Evolutionary conservation across 1,140 invertebrate genomes (phyloP), one percentile per base, ranked within the genome.

Genomic region (Solenopsis fugax): DNA sequence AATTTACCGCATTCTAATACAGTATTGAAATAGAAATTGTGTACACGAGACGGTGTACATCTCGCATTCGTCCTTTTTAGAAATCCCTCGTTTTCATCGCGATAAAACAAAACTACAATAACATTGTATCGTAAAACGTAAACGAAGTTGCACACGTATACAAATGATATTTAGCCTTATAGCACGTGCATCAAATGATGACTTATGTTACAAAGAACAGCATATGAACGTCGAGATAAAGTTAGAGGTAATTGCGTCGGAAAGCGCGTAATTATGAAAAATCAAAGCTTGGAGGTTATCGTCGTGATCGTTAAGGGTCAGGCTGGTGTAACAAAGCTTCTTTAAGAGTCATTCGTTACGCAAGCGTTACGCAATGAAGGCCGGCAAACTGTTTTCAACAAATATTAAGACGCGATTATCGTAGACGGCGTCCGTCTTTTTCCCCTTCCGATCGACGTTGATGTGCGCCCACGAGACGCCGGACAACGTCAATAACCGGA

Each of bases 401-500:
- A 65, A 48, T 37, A 78, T 62, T 24, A 34, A n/a, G n/a, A 12
- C 24, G 9, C 10, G 18, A 62, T 77, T 77, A 52, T n/a, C 21
- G 41, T 48, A 69, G 48, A 29, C 48, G 29, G 29, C 29, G 18
- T 69, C 21, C 37, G 24, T 37, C 6, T 37, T 21, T 13, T 54
- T 16, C 16, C 9, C 13, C 4, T 0, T 9, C 10, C 48, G 21
- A 21, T 21, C 54, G 54, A 56, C 54, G n/a, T 48, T 29, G 75
- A 77, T 48, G 41, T 37, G 37, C 21, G 37, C 21, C 37, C 37
- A 16, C 13, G 48, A 69, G n/a, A 41, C 21, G 48, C 21, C 29
- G 65, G n/a, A 56, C 16, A 34, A 56, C 16, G 67, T 72, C 67
- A 21, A 60, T 75, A 84, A 84, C 24, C 54, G 80, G 69, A 84